phyloP scores from a whole-genome alignment of 2,113 vertebrate genomes.

The Phrynosoma blainvillii region DNA sequence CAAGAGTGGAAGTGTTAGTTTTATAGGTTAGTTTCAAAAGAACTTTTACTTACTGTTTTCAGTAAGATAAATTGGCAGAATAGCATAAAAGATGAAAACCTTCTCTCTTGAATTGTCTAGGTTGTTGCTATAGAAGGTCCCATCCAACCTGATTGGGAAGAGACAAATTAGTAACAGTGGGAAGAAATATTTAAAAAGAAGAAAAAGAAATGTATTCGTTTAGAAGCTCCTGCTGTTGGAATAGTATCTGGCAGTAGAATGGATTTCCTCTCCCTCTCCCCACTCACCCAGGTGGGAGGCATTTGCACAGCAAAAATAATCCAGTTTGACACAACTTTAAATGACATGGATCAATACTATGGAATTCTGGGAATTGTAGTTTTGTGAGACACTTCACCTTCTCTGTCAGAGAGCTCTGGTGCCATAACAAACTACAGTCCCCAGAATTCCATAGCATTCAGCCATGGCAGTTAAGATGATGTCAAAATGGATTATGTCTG shows the following conservation, averaged over 20 bases:
- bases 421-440: too few relatives aligned
- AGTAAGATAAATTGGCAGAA: background rate
- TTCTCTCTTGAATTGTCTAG: background rate
- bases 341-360: too few relatives aligned
- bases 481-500: too few relatives aligned
- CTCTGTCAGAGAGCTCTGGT: too few relatives aligned
- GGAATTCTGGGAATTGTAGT: too few relatives aligned
- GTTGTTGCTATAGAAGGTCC: fast-evolving
- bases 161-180: fast-evolving
- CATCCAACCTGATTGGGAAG: background rate
- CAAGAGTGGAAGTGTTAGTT: background rate
- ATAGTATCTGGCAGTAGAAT: background rate
- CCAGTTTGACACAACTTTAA: too few relatives aligned
- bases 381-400: too few relatives aligned
- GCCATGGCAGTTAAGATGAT: too few relatives aligned
- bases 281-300: background rate
- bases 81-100: background rate
- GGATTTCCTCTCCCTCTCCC: background rate
- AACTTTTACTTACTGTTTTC: background rate
- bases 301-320: too few relatives aligned
- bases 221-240: background rate
- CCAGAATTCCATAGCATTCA: too few relatives aligned
- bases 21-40: background rate
- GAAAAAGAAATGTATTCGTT: background rate
- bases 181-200: background rate